phyloP scores from a whole-genome alignment of 1,140 invertebrate species.

The Megathymus violae region DNA sequence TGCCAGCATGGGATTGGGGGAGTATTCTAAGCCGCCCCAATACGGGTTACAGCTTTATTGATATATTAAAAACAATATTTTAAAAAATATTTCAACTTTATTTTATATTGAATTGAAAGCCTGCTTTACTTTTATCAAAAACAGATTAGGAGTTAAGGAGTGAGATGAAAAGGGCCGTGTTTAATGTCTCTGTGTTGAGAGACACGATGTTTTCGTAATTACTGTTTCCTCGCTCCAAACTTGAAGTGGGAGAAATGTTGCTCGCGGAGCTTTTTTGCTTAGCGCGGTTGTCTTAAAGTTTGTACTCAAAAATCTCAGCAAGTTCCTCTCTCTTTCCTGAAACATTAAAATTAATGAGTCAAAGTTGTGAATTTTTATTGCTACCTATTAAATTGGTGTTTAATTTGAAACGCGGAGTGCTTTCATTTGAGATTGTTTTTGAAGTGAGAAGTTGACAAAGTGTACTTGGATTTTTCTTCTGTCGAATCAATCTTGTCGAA shows the following conservation, averaged over 20 bases:
- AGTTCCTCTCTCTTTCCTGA: conserved; percentile 9
- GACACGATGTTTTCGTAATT: conserved; percentile 22
- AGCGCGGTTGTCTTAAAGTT: conserved; percentile 33
- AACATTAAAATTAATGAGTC: conserved; percentile 36
- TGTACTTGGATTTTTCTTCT: neutral
- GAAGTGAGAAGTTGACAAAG: neutral
- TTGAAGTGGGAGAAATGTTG: conserved; percentile 28
- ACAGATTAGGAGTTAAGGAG: neutral
- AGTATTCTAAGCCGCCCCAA: no score
- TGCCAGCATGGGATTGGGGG: no score
- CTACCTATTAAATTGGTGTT: conserved; percentile 28
- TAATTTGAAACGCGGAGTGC: conserved; percentile 17
- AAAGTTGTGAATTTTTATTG: conserved; percentile 32
- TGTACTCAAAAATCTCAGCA: conserved; percentile 19
- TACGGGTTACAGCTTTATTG: no score
- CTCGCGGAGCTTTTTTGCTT: conserved; percentile 31
- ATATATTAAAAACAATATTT: no score
- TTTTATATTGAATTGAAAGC: neutral
- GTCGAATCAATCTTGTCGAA: neutral
- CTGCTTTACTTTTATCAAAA: neutral
- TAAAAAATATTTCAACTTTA: no score
- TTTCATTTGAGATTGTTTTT: conserved; percentile 10
- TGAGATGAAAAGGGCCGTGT: neutral
- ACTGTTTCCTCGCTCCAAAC: conserved; percentile 10
- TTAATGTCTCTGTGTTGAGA: conserved; percentile 7